phyloP scores from a whole-genome alignment of 1,140 invertebrate genomes.

The Drosophila kurseongensis region DNA sequence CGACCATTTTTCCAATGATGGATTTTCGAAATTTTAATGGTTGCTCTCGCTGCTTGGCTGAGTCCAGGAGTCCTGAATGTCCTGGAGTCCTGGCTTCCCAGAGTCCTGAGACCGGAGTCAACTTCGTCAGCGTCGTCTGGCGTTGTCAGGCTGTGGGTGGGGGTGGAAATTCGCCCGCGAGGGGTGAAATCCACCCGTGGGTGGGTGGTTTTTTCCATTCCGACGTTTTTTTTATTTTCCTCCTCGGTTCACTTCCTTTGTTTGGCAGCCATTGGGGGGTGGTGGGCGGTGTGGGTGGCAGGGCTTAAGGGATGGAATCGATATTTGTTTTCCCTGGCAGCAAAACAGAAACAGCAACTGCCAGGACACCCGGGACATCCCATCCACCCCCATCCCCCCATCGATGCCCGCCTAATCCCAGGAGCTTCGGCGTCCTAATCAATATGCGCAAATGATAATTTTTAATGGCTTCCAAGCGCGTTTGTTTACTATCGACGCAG shows the following conservation, averaged over 20 bases:
- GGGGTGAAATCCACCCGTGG: slow-evolving; percentile 48
- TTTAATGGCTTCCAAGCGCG: slow-evolving; percentile 78
- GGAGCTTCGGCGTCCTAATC: slow-evolving; percentile 65
- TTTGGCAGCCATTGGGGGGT: slow-evolving; percentile 80
- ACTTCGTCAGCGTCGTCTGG: slow-evolving; percentile 66
- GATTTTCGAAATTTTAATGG: slow-evolving; percentile 84
- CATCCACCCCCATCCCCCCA: slow-evolving; percentile 13
- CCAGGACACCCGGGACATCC: slow-evolving; percentile 30
- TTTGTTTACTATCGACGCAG: slow-evolving; percentile 65
- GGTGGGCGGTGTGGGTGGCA: slow-evolving; percentile 61
- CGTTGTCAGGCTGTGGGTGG: slow-evolving; percentile 54
- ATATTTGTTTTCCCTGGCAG: slow-evolving; percentile 79
- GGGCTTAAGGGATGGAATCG: slow-evolving; percentile 83
- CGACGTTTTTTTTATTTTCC: slow-evolving; percentile 31
- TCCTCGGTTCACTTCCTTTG: slow-evolving; percentile 72
- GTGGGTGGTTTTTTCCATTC: slow-evolving; percentile 62
- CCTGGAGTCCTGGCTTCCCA: slow-evolving; percentile 31
- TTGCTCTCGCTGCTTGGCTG: slow-evolving; percentile 77
- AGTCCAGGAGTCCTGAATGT: slow-evolving; percentile 58
- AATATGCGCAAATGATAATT: slow-evolving; percentile 82
- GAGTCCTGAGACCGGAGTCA: slow-evolving; percentile 42
- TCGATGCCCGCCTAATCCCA: slow-evolving; percentile 72
- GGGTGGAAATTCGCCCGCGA: slow-evolving; percentile 30
- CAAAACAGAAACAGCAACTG: slow-evolving; percentile 61
- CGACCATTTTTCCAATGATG: slow-evolving; percentile 84